Percentiles rank a stretch among this genome's conserved stretches.
Evolutionary conservation across 2,797 vertebrate genomes (phyloP).

Genomic region (Coregonus ussuriensis): DNA sequence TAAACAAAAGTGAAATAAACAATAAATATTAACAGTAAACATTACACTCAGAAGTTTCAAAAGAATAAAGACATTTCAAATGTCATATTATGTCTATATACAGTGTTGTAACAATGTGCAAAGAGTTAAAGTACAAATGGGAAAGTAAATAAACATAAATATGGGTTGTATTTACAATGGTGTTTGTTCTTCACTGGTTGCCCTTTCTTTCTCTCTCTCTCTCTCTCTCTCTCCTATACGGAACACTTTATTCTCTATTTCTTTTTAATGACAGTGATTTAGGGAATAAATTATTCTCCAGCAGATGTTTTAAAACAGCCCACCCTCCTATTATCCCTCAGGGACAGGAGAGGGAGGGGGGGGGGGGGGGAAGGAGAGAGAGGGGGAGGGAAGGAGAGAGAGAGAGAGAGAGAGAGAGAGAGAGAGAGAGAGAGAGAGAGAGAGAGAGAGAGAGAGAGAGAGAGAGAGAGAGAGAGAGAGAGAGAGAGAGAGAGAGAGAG

Average conservation of each 20-base stretch:
- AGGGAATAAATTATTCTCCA: constrained; percentile 62
- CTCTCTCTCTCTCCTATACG: constrained; percentile 37
- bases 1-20: too few species aligned
- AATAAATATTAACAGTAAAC: too few species aligned
- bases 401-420: rapidly evolving
- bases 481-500: neutral
- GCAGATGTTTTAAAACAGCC: constrained; percentile 60
- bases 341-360: neutral
- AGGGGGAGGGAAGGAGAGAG: neutral
- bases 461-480: neutral
- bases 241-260: constrained; percentile 55
- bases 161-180: too few species aligned
- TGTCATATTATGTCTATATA: too few species aligned
- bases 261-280: constrained; percentile 70
- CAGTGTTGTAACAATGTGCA: too few species aligned
- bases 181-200: too few species aligned
- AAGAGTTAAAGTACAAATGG: too few species aligned
- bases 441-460: too few species aligned
- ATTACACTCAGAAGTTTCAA: too few species aligned
- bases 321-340: constrained; percentile 26
- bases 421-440: rapidly evolving
- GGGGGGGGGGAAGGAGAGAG: neutral
- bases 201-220: neutral
- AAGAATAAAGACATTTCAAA: too few species aligned
- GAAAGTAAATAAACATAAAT: too few species aligned